These are phyloP conservation scores for Drusus annulatus DNA, from an alignment of 1,140 invertebrate genomes.

Conservation along the genomic window DNA sequence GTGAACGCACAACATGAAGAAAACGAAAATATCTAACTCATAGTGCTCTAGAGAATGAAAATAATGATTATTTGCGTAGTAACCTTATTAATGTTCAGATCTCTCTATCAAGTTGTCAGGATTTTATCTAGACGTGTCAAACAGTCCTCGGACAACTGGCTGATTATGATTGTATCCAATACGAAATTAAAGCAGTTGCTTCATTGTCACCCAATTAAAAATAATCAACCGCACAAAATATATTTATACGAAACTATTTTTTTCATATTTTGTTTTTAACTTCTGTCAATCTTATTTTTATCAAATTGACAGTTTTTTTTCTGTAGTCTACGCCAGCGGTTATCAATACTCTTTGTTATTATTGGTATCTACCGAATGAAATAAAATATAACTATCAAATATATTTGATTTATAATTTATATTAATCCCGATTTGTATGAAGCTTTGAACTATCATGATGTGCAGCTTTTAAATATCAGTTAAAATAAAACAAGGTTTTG, in stretches of 20 bases:
- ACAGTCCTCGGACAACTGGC: constrained; percentile 9
- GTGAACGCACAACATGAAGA: too few relatives aligned
- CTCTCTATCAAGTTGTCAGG: background rate
- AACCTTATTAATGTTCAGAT: background rate
- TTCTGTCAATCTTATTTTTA: constrained; percentile 10
- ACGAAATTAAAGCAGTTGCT: background rate
- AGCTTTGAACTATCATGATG: too few relatives aligned
- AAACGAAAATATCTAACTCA: too few relatives aligned
- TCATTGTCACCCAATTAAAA: constrained; percentile 36
- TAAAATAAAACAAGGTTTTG: too few relatives aligned
- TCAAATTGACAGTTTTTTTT: background rate
- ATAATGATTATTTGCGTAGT: background rate
- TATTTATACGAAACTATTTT: background rate
- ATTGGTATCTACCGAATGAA: too few relatives aligned
- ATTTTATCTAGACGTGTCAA: background rate
- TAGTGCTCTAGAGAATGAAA: too few relatives aligned
- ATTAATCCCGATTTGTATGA: too few relatives aligned
- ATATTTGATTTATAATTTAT: too few relatives aligned
- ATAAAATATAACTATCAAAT: too few relatives aligned
- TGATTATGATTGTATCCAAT: background rate
- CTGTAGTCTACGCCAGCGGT: background rate
- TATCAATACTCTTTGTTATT: background rate
- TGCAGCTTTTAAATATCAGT: too few relatives aligned
- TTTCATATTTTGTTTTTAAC: background rate
- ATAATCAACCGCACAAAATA: background rate